A percentile compares a stretch with the other conserved stretches of the same genome.
phyloP scores from a whole-genome alignment of 1,140 invertebrate genomes.

The Acromyrmex echinatior region DNA sequence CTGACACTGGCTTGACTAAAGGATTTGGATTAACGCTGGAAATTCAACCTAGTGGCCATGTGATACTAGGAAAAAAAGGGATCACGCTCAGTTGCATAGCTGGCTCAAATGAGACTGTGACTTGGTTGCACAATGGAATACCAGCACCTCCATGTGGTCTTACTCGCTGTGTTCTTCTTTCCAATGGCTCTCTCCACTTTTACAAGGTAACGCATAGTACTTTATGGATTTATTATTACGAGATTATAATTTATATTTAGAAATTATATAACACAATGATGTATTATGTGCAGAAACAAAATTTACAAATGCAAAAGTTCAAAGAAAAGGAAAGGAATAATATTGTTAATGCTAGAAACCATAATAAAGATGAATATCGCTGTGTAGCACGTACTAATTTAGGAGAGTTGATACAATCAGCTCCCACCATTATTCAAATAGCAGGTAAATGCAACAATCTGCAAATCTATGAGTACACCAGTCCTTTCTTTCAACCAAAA shows the following conservation, averaged over 20 bases:
- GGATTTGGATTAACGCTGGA: slow-evolving; percentile 74
- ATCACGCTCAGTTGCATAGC: slow-evolving; percentile 81
- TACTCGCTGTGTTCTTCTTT: slow-evolving; percentile 77
- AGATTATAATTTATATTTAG: not conserved
- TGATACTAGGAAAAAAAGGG: slow-evolving; percentile 82
- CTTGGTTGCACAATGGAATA: slow-evolving; percentile 83
- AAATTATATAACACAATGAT: slow-evolving; percentile 2
- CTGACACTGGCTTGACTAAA: slow-evolving; percentile 69
- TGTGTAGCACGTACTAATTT: slow-evolving; percentile 82
- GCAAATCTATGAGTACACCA: not conserved
- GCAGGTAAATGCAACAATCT: slow-evolving; percentile 77
- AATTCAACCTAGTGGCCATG: slow-evolving; percentile 81
- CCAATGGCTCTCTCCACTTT: slow-evolving; percentile 83
- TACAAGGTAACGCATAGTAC: slow-evolving; percentile 76
- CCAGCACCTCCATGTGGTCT: slow-evolving; percentile 80
- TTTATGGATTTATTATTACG: not conserved
- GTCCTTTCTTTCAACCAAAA: not conserved
- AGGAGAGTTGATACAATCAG: slow-evolving; percentile 81
- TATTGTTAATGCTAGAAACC: slow-evolving; percentile 66
- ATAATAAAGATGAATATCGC: slow-evolving; percentile 81
- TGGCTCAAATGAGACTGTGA: slow-evolving; percentile 77
- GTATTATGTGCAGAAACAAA: slow-evolving; percentile 76
- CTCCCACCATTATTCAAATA: slow-evolving; percentile 80
- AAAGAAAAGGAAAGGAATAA: slow-evolving; percentile 77
- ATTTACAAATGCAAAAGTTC: slow-evolving; percentile 80